Percentiles rank a stretch among this genome's conserved stretches.
Conservation (phyloP, 2,113 vertebrate genomes). For the Pituophis catenifer region DNA sequence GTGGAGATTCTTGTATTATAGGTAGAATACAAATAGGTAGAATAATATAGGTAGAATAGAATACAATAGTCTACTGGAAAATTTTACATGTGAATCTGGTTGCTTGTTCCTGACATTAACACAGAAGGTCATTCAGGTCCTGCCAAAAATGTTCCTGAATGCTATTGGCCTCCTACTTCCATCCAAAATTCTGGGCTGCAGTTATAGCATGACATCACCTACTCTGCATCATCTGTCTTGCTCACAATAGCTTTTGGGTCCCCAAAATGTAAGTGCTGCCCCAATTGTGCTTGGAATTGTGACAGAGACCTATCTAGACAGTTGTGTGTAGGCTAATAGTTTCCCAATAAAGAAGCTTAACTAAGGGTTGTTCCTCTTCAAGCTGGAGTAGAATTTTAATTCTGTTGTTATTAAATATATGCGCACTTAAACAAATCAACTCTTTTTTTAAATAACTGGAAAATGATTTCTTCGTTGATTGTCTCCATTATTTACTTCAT, state of each 20-base stretch:
- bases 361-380: neutral
- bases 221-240: neutral
- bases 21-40: too few species aligned
- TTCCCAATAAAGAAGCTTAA: neutral
- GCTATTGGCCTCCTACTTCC: neutral
- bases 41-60: too few species aligned
- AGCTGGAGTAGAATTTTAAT: conserved; percentile 1
- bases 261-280: neutral
- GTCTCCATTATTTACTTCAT: conserved; percentile 7
- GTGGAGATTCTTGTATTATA: too few species aligned
- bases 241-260: neutral
- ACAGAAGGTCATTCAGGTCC: neutral
- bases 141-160: neutral
- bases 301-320: neutral
- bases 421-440: neutral
- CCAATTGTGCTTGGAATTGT: neutral
- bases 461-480: conserved; percentile 6
- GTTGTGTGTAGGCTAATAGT: neutral
- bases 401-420: neutral
- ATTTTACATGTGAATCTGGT: neutral
- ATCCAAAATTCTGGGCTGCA: neutral
- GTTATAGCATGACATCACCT: neutral
- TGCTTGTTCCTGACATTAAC: neutral
- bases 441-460: neutral
- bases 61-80: neutral